Conservation (phyloP, 2,113 vertebrate species). For the Campylomormyrus tamandua region DNA sequence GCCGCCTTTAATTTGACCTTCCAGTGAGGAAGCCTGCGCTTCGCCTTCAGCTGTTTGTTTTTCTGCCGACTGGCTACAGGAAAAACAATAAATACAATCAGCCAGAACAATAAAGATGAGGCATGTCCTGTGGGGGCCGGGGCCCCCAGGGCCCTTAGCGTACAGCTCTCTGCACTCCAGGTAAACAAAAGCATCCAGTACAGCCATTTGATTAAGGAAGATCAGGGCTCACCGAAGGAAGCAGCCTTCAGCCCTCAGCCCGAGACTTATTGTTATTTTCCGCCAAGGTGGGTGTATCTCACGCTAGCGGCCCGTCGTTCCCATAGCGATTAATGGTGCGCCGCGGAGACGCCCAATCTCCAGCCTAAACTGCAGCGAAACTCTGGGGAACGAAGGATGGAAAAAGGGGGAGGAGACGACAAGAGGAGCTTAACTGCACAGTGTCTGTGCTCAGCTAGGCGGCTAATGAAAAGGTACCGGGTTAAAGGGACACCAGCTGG, state of each 20-base stretch:
- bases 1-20: background rate
- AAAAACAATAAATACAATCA: background rate
- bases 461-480: background rate
- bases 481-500: background rate
- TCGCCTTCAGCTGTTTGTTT: background rate
- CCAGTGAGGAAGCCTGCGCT: background rate
- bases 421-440: background rate
- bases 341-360: background rate
- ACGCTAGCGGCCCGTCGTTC: background rate
- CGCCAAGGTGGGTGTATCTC: background rate
- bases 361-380: background rate
- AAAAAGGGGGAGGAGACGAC: background rate
- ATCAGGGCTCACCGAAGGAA: background rate
- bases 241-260: background rate
- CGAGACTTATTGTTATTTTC: constrained; percentile 9
- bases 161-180: background rate
- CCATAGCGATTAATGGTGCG: constrained; percentile 6
- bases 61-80: background rate
- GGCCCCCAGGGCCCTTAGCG: background rate
- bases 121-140: background rate
- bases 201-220: constrained; percentile 5
- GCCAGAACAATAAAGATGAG: background rate
- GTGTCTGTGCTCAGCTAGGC: background rate
- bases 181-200: background rate
- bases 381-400: background rate